These are phyloP conservation scores for Macropodus opercularis DNA, from an alignment of 2,797 vertebrate species.

Conservation along the genomic window DNA sequence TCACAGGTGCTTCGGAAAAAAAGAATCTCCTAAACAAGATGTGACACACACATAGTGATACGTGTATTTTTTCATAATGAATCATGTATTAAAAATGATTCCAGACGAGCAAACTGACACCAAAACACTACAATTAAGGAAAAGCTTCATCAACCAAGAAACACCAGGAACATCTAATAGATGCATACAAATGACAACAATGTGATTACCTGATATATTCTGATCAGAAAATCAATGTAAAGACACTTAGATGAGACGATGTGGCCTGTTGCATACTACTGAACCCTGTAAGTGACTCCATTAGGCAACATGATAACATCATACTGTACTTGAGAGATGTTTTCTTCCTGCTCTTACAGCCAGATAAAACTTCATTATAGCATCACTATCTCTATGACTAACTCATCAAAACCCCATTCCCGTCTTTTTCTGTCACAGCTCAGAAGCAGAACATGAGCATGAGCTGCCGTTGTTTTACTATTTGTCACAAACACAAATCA, in stretches of 20 bases:
- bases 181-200: slow-evolving; percentile 41
- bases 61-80: neutral
- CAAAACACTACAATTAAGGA: slow-evolving; percentile 33
- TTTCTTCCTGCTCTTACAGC: slow-evolving; percentile 76
- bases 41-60: neutral
- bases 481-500: neutral
- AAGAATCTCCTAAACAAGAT: slow-evolving; percentile 32
- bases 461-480: neutral
- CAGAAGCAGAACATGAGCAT: slow-evolving; percentile 9
- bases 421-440: slow-evolving; percentile 50
- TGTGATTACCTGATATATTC: slow-evolving; percentile 63
- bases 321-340: slow-evolving; percentile 70
- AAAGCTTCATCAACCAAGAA: slow-evolving; percentile 16
- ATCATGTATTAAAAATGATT: slow-evolving; percentile 1
- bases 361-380: slow-evolving; percentile 73
- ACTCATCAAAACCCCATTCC: slow-evolving; percentile 61
- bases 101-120: slow-evolving; percentile 3
- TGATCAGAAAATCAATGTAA: slow-evolving; percentile 76
- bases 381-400: slow-evolving; percentile 58
- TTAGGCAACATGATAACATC: slow-evolving; percentile 78
- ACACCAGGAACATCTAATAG: slow-evolving; percentile 20
- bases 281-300: slow-evolving; percentile 73
- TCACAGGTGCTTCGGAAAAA: slow-evolving; percentile 34
- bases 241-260: slow-evolving; percentile 57
- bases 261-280: slow-evolving; percentile 49